A percentile compares a stretch with the other conserved stretches of the same genome.
phyloP scores from a whole-genome alignment of 1,140 invertebrate species.

The Eueides isabella region DNA sequence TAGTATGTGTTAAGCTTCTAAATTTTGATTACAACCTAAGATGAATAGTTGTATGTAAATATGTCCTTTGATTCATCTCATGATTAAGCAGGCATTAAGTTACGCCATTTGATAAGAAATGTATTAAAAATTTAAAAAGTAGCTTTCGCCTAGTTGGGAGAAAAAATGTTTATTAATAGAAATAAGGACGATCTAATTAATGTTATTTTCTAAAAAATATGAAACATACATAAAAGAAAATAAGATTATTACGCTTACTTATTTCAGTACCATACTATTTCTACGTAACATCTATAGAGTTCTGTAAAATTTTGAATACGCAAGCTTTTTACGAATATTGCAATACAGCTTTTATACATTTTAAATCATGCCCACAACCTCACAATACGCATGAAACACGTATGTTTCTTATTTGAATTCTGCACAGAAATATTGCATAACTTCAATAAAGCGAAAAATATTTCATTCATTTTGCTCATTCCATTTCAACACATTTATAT shows the following conservation, averaged over 20 bases:
- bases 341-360: conserved; percentile 4
- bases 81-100: too few species aligned
- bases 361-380: conserved; percentile 1
- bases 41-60: too few species aligned
- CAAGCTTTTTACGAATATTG: not conserved
- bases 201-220: too few species aligned
- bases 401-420: conserved; percentile 47
- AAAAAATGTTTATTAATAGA: too few species aligned
- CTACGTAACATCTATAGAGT: not conserved
- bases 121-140: too few species aligned
- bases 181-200: too few species aligned
- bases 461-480: conserved; percentile 48
- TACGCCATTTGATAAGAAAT: too few species aligned
- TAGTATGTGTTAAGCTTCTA: too few species aligned
- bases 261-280: not conserved
- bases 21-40: too few species aligned
- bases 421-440: conserved; percentile 43
- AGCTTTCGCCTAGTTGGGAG: too few species aligned
- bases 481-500: conserved; percentile 53
- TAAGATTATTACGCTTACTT: not conserved
- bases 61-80: too few species aligned
- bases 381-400: conserved; percentile 32
- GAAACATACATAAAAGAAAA: too few species aligned
- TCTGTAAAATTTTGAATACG: not conserved
- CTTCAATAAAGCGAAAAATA: conserved; percentile 46